These are phyloP conservation scores for Tragelaphus buxtoni DNA, from an alignment of 2,113 vertebrate genomes.

Conservation along the genomic window DNA sequence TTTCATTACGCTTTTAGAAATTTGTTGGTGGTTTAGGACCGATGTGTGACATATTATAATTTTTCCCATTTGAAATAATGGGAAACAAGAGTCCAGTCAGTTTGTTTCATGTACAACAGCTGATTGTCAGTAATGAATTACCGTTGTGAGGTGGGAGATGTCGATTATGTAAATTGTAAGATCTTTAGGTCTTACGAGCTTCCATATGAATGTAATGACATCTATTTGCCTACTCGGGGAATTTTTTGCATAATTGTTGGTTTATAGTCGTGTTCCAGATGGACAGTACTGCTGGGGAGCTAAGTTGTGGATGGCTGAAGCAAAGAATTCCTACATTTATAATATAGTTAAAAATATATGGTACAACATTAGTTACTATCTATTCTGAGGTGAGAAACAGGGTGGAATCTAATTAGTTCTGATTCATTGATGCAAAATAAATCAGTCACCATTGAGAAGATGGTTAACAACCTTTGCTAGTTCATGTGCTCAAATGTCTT, in stretches of 20 bases:
- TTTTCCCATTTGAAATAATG: slow-evolving; percentile 15
- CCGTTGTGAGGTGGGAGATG: background rate
- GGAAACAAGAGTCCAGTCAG: background rate
- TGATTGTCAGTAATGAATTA: background rate
- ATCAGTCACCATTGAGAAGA: background rate
- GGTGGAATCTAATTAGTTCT: slow-evolving; percentile 38
- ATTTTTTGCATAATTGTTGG: background rate
- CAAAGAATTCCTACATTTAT: slow-evolving; percentile 28
- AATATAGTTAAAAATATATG: slow-evolving; percentile 34
- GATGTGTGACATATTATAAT: background rate
- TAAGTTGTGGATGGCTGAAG: background rate
- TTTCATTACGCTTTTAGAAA: slow-evolving; percentile 2
- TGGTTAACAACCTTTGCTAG: background rate
- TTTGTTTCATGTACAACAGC: background rate
- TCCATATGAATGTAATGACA: background rate
- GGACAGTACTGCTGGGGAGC: background rate
- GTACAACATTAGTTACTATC: slow-evolving; percentile 10
- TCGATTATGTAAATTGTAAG: background rate
- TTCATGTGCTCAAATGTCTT: background rate
- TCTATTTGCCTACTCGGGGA: background rate
- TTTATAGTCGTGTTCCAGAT: slow-evolving; percentile 26
- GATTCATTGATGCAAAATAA: slow-evolving; percentile 12
- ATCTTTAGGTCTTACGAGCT: background rate
- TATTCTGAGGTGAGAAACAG: slow-evolving; percentile 36
- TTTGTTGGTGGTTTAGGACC: background rate